Evolutionary conservation across 2,888 invertebrate species (phyloP), one percentile per base, ranked within the genome.

Genomic region (Chelonus formosanus): DNA sequence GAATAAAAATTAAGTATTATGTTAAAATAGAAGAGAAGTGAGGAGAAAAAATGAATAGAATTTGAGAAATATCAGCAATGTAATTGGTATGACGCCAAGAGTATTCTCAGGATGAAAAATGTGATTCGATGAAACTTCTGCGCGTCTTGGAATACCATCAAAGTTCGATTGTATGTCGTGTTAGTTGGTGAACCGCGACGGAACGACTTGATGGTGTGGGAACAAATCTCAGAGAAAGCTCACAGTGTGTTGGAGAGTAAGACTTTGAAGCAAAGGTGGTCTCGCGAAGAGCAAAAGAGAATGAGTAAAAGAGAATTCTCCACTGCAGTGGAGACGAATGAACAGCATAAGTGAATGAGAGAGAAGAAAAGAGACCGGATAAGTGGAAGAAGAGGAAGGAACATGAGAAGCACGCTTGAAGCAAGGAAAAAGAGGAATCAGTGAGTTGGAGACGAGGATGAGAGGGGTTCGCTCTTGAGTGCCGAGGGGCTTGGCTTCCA

Each of bases 401-500:
- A 63, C 65, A 65, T 60, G 67, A 67, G 60, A 60, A 36, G 43
- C 43, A 31, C 35, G 6, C 48, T 52, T 10, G 60, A 20, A 45
- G 57, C n/a, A 53, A 35, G 35, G 34, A 7, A 53, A 43, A 53
- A 53, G 53, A 53, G n/a, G 52, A 61, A 43, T 43, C 40, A 7
- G 52, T 48, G 47, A 60, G 44, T 67, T 48, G 56, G 61, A 69
- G 68, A 63, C 47, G 63, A 58, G 45, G 64, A 53, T 65, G 54
- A 45, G 59, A 43, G 62, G 57, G 55, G 35, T 40, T 48, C 62
- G 52, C 54, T 62, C 55, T 67, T 45, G 53, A 67, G 69, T 64
- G 68, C 64, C 67, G 53, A 65, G 69, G 68, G 71, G 68, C 68
- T 69, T 70, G 20, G 69, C 70, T 71, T 70, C 70, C 72, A 73